Evolutionary conservation across 2,113 vertebrate genomes (phyloP), one percentile per base, ranked within the genome.

Genomic region (Tupaia tana): DNA sequence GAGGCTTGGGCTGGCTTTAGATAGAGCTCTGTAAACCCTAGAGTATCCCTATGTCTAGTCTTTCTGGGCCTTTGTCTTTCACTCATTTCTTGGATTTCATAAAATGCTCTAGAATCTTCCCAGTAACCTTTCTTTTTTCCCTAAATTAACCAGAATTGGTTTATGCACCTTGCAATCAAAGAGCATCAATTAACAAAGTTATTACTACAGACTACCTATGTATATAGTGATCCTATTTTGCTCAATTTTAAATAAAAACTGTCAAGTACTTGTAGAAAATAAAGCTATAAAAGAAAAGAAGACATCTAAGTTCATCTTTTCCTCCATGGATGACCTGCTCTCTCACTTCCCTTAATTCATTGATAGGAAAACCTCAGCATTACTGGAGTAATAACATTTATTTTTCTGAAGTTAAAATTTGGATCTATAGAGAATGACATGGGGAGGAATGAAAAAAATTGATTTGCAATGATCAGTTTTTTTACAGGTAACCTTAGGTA

Each of bases 331-430:
- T 10, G 4, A 43, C 43, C 43, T 43, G 6, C 43, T 31, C 43
- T 87, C 34, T 20, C 13, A 43, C 11, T 66, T 59, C 4, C 7
- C 43, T 84, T 78, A 83, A 27, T 19, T 88, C 20, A 91, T 77
- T 27, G 43, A 22, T 63, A 9, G 13, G 11, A n/a, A 52, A 63
- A 77, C 66, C 7, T 59, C 64, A 83, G n/a, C 84, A 12, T 52
- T 89, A 79, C 25, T 79, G 14, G 58, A 74, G 61, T 79, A 73
- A 94, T 24, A 64, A 25, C 24, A 24, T 81, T 81, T 71, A 19
- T 84, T 88, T 91, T 78, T 79, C 43, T 70, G 56, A 73, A 61
- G 20, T 71, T 88, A 88, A 84, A 79, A 9, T 83, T 59, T 73
- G 31, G 9, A 31, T 78, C 10, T 59, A 24, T 6, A 29, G 78